Percentiles rank a stretch among this genome's conserved stretches.
phyloP scores from a whole-genome alignment of 2,797 vertebrate species.

The Delichon dasypus region DNA sequence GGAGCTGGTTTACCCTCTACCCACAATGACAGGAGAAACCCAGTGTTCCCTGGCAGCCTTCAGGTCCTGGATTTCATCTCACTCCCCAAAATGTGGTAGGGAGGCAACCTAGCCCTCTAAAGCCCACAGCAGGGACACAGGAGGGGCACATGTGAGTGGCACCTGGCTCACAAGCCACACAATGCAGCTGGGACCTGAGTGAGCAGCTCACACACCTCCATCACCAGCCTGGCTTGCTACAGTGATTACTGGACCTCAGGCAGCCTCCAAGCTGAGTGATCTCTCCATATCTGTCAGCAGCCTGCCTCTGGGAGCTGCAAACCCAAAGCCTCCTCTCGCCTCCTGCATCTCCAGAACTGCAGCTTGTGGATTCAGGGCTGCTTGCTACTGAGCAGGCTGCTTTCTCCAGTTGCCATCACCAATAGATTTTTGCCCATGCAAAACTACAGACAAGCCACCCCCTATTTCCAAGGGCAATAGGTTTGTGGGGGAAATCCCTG shows the following conservation, averaged over 20 bases:
- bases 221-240: not conserved
- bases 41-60: not conserved
- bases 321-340: too few relatives aligned
- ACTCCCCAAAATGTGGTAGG: not conserved
- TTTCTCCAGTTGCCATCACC: not conserved
- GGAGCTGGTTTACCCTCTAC: not conserved
- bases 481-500: not conserved
- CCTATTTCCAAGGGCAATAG: fast-evolving
- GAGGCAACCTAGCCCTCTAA: not conserved
- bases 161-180: not conserved
- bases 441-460: not conserved
- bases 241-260: fast-evolving
- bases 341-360: not conserved
- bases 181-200: not conserved
- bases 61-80: not conserved
- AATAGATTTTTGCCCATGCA: not conserved
- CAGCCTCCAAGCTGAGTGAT: not conserved
- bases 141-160: not conserved
- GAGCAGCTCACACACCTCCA: fast-evolving
- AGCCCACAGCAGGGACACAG: not conserved
- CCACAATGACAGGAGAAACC: too few relatives aligned
- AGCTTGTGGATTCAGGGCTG: not conserved
- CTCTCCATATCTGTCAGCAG: not conserved
- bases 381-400: not conserved
- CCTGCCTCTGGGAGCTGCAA: not conserved